Conservation (phyloP, 2,888 invertebrate species). For the Drosophila atripex region DNA sequence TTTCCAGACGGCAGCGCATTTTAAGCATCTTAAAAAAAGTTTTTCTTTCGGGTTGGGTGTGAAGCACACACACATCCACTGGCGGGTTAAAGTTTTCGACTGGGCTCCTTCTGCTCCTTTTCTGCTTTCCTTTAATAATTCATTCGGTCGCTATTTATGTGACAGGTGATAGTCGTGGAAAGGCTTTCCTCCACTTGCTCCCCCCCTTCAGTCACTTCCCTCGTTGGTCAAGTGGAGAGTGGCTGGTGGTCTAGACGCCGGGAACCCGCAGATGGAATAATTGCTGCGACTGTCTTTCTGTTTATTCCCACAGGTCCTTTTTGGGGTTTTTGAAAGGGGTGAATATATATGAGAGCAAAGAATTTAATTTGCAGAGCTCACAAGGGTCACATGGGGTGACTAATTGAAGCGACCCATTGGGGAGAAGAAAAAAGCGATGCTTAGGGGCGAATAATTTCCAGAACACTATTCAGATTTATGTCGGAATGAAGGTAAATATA, state of each 20-base stretch:
- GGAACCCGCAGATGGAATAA: slow-evolving; percentile 46
- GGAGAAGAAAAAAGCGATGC: slow-evolving; percentile 1
- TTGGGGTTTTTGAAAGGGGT: slow-evolving; percentile 30
- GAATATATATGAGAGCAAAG: slow-evolving; percentile 20
- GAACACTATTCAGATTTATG: not conserved
- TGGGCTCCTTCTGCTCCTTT: slow-evolving; percentile 26
- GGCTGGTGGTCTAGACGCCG: slow-evolving; percentile 32
- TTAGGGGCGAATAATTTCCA: not conserved
- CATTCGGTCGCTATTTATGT: slow-evolving; percentile 75
- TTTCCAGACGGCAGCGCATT: slow-evolving; percentile 61
- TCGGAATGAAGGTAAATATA: not conserved
- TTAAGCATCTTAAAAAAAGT: slow-evolving; percentile 75
- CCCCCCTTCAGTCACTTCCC: not conserved
- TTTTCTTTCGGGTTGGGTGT: slow-evolving; percentile 19
- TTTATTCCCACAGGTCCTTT: slow-evolving; percentile 33
- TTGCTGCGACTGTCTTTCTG: slow-evolving; percentile 25
- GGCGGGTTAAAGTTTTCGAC: slow-evolving; percentile 37
- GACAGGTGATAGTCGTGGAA: slow-evolving; percentile 74
- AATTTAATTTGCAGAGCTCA: slow-evolving; percentile 37
- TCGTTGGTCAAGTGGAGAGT: slow-evolving; percentile 33
- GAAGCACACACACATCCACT: slow-evolving; percentile 12
- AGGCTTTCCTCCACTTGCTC: slow-evolving; percentile 25
- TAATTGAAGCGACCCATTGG: slow-evolving; percentile 22
- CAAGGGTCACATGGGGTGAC: slow-evolving; percentile 30
- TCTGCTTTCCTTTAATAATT: slow-evolving; percentile 70